Conservation (phyloP, 2,888 invertebrate species). For the Cheilosia soror region DNA sequence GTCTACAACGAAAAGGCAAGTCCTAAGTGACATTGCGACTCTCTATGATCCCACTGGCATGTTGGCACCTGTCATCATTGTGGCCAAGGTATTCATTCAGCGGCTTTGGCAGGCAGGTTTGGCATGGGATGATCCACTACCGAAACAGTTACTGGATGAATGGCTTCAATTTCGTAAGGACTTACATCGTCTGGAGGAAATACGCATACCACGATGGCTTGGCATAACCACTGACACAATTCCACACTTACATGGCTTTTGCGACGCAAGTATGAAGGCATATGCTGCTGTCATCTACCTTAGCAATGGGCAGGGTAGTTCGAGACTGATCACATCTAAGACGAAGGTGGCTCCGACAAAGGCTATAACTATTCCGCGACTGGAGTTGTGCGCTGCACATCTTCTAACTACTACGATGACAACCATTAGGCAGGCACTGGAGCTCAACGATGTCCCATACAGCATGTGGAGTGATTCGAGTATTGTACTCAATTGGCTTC, state of each 20-base stretch:
- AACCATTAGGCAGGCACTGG: constrained; percentile 11
- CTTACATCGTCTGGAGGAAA: constrained; percentile 12
- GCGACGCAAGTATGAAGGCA: constrained; percentile 43
- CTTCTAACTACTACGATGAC: constrained; percentile 24
- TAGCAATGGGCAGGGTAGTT: not conserved
- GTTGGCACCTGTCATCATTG: constrained; percentile 55
- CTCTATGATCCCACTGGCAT: constrained; percentile 41
- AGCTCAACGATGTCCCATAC: constrained; percentile 19
- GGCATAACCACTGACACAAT: not conserved
- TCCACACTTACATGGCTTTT: constrained; percentile 32
- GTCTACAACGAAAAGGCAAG: constrained; percentile 36
- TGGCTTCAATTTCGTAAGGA: constrained; percentile 45
- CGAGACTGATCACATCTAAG: constrained; percentile 20
- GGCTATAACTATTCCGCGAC: constrained; percentile 17
- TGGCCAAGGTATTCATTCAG: constrained; percentile 45
- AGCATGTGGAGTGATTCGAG: constrained; percentile 28
- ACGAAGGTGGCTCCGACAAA: constrained; percentile 40
- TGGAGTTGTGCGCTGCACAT: constrained; percentile 41
- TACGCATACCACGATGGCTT: constrained; percentile 51
- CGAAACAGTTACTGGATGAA: constrained; percentile 28
- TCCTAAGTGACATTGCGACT: constrained; percentile 19
- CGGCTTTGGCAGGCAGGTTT: constrained; percentile 30
- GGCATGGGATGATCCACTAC: constrained; percentile 42
- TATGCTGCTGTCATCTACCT: constrained; percentile 26
- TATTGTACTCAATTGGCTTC: constrained; percentile 42